Evolutionary conservation across 2,888 invertebrate species (phyloP), one percentile per base, ranked within the genome.

Genomic region (Tenodera sinensis): DNA sequence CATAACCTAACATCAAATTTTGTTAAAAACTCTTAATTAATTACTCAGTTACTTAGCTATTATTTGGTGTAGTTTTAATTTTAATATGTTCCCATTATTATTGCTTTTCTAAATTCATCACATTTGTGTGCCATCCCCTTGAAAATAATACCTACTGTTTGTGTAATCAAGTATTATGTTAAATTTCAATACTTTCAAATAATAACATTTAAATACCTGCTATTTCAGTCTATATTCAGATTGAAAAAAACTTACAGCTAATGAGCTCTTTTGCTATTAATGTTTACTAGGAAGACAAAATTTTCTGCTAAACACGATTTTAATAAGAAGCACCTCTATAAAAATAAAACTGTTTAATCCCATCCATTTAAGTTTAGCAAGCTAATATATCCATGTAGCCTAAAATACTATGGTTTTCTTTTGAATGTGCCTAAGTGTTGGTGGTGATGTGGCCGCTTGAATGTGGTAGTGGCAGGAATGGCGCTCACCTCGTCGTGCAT

Each of bases 401-500:
- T 71, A 71, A 71, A 71, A 25, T 71, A 71, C 54, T 71, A 71
- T 71, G 54, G 25, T 71, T 20, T 71, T 71, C 25, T 71, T 71
- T 71, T 71, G 25, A 71, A 71, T 71, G 54, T 71, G 54, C 54
- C 54, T 71, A 71, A 71, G 54, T 71, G 54, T 71, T 71, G 54
- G 54, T 71, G 20, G 54, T 71, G 54, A 15, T n/a, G 28, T 30
- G 28, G 28, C 83, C 30, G 30, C 83, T 30, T 30, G 83, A n/a
- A 27, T 14, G 25, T 82, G 85, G 34, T 15, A 20, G 47, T 34
- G 54, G 54, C 54, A 71, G 54, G 85, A 88, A 83, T 47, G 83
- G 15, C 30, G 28, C 85, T 90, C 93, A 96, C 96, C 95, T 98
- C 97, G 92, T 98, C 97, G 92, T 97, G 97, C 97, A 98, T 98